Percentiles rank a stretch among this genome's conserved stretches.
Evolutionary conservation across 2,113 vertebrate genomes (phyloP).

Genomic region (Neogobius melanostomus): DNA sequence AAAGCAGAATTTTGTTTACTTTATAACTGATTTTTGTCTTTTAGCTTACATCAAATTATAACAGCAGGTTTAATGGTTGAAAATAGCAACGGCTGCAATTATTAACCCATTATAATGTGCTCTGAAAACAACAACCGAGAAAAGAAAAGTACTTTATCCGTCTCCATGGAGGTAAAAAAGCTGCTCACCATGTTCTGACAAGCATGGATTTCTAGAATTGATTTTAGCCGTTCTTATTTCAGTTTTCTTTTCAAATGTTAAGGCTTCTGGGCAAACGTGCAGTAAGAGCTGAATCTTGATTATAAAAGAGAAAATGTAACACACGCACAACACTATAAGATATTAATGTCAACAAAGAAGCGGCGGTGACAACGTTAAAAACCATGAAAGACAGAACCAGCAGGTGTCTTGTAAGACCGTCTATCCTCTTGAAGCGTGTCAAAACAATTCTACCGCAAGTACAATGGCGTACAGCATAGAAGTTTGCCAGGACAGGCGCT

Average conservation of each 20-base stretch:
- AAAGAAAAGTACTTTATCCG: no score
- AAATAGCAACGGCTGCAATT: no score
- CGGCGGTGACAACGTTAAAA: slow-evolving; percentile 33
- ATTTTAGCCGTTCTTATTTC: no score
- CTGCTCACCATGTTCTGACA: no score
- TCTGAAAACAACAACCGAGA: no score
- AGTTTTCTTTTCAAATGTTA: no score
- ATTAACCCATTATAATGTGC: no score
- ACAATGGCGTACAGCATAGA: slow-evolving; percentile 9
- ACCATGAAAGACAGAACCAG: slow-evolving; percentile 33
- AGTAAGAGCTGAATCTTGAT: no score
- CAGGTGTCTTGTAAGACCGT: slow-evolving; percentile 12
- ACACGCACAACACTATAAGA: not conserved
- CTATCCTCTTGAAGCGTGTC: slow-evolving; percentile 9
- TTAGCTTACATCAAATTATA: not conserved
- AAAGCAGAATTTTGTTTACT: slow-evolving; percentile 17
- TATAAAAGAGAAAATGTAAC: no score
- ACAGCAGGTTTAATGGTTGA: not conserved
- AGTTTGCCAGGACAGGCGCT: slow-evolving; percentile 27
- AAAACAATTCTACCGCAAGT: slow-evolving; percentile 25
- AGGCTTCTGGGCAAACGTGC: no score
- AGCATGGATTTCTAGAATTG: no score
- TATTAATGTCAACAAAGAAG: not conserved
- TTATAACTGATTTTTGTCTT: not conserved
- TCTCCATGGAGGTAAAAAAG: no score